A percentile compares a stretch with the other conserved stretches of the same genome.
These are phyloP conservation scores for Ellobius talpinus DNA, from an alignment of 2,113 vertebrate species.

Conservation along the genomic window DNA sequence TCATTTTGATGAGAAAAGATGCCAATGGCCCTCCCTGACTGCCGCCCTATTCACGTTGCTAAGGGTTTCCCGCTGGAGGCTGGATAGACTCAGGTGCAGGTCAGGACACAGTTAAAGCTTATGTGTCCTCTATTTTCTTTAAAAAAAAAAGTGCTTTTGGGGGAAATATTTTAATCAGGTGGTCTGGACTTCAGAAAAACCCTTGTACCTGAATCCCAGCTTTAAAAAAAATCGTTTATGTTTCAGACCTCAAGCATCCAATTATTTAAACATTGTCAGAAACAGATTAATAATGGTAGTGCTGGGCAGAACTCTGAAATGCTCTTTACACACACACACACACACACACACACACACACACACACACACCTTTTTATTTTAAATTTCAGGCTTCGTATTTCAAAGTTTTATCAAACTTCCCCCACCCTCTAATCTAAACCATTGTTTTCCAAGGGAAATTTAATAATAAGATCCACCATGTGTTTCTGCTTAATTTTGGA, in stretches of 20 bases:
- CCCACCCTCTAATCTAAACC: slow-evolving; percentile 76
- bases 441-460: slow-evolving; percentile 84
- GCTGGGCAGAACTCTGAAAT: neutral
- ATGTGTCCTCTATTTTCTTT: slow-evolving; percentile 31
- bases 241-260: slow-evolving; percentile 65
- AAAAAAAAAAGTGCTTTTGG: neutral
- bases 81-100: neutral
- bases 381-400: slow-evolving; percentile 76
- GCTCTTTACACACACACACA: neutral
- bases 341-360: neutral
- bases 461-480: slow-evolving; percentile 81
- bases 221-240: slow-evolving; percentile 60
- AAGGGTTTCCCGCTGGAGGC: slow-evolving; percentile 1
- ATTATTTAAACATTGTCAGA: slow-evolving; percentile 57
- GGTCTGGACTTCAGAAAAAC: slow-evolving; percentile 40
- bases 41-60: neutral
- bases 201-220: slow-evolving; percentile 67
- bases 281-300: slow-evolving; percentile 62
- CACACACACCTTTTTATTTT: slow-evolving; percentile 38
- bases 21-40: slow-evolving; percentile 3
- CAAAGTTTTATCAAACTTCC: slow-evolving; percentile 80
- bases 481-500: slow-evolving; percentile 85
- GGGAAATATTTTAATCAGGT: slow-evolving; percentile 2
- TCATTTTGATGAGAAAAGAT: slow-evolving; percentile 60
- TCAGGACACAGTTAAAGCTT: neutral